Conservation (phyloP, 1,140 invertebrate genomes). For the Tetraneura akinire region DNA sequence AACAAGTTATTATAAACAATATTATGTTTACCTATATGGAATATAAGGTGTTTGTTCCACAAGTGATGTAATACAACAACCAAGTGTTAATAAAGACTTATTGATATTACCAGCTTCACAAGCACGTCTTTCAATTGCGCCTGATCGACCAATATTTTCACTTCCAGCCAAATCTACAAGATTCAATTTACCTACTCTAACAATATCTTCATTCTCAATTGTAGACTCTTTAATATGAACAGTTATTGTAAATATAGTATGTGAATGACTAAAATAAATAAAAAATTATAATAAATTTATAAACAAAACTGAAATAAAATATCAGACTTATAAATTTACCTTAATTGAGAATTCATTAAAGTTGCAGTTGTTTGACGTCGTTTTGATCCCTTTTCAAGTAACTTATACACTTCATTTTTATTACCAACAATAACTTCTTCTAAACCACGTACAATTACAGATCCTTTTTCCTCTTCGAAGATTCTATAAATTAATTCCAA, state of each 20-base stretch:
- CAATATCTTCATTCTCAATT: conserved; percentile 84
- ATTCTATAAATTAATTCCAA: conserved; percentile 63
- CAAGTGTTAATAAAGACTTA: conserved; percentile 89
- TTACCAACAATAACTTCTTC: conserved; percentile 89
- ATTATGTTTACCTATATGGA: conserved; percentile 76
- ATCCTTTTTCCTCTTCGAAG: conserved; percentile 84
- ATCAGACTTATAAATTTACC: conserved; percentile 60
- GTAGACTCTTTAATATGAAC: conserved; percentile 91
- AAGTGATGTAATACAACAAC: conserved; percentile 94
- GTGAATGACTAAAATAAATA: conserved; percentile 75
- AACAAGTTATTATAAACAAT: no score
- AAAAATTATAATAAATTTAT: neutral
- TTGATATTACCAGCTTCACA: conserved; percentile 96
- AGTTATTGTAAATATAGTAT: conserved; percentile 94
- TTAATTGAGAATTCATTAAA: conserved; percentile 90
- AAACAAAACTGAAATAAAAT: neutral
- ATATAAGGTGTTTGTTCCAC: conserved; percentile 90
- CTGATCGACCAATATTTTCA: conserved; percentile 93
- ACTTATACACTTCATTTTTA: conserved; percentile 88
- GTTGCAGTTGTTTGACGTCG: conserved; percentile 89
- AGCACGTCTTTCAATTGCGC: conserved; percentile 85
- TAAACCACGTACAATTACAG: conserved; percentile 89
- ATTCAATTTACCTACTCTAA: conserved; percentile 96
- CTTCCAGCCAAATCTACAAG: conserved; percentile 95
- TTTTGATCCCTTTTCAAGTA: conserved; percentile 83